Base-by-base conservation (phyloP, 2,113 vertebrate species). In the Menura novaehollandiae region DNA sequence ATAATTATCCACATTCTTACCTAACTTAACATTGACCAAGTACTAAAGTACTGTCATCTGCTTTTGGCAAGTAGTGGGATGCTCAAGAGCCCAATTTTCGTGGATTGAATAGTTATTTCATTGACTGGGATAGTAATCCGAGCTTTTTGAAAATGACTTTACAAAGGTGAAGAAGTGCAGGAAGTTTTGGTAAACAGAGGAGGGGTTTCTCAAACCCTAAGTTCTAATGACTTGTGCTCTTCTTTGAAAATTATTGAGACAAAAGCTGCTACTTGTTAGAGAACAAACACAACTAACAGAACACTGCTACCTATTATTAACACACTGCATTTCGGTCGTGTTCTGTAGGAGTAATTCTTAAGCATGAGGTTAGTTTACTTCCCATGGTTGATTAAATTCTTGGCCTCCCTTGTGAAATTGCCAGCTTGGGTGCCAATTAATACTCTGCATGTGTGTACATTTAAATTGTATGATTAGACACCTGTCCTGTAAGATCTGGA, bases 381-480 rank as follows among this genome's bases (percentile, higher is more conserved):
- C 85, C 81, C 51, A 89, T 79, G 90, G 75, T 55, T 95, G 95
- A 95, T 97, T 95, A 95, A 92, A 89, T 91, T 93, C 88, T 96
- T 97, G 95, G 90, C 95, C 68, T 96, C 78, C 73, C 91, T 93
- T 74, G 84, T 92, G 95, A 85, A 96, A 93, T 27, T 93, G 88
- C 81, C 14, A 8, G 68, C 78, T 93, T 94, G 93, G 91, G 86
- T 94, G 93, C 93, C 91, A 96, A 72, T 96, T 95, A 96, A 77
- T 94, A 74, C 93, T 88, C 87, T 74, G 43, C 73, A 7, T 93
- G 89, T 87, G 73, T 44, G 46, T 95, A 67, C 72, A 55, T 90
- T 93, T 94, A 91, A 96, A 92, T 43, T 56, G 76, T 90, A 63
- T 80, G 93, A 89, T 97, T 88, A 92, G 92, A 95, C 94, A 97